Evolutionary conservation across 2,113 vertebrate genomes (phyloP), one percentile per base, ranked within the genome.

Genomic region (Daubentonia madagascariensis): DNA sequence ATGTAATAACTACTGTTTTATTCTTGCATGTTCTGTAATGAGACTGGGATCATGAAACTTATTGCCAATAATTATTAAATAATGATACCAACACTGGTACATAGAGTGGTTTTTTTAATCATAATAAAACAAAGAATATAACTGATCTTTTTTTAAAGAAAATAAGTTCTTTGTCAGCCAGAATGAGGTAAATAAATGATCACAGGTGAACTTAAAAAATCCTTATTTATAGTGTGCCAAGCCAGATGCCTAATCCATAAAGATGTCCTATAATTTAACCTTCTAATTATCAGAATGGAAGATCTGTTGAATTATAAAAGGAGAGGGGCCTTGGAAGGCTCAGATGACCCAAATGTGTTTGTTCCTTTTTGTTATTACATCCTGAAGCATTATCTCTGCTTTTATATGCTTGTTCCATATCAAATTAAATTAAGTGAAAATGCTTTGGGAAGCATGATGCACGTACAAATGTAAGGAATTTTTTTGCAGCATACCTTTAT

Each of bases 371-470:
- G 61, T 89, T 61, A 23, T 52, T 79, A 54, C 11, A 11, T 93
- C 43, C 43, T 23, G 57, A 92, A 75, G 70, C 63, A 63, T 89
- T 61, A 8, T 37, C 73, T 89, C 54, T 57, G 40, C 45, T 87
- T 84, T 67, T 95, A 1, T 61, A 1, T 63, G 57, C 37, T 50
- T 90, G 52, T 63, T 87, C 50, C 76, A 45, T 9, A 54, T 80
- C 81, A 91, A 1, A 32, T 86, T 81, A 83, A 76, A 65, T 86
- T 61, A 37, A 83, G 57, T 85, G 78, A 80, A 76, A 50, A 70
- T 88, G 76, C 92, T 96, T 80, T 88, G 78, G 78, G 94, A 88
- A 59, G 83, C 65, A 18, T 79, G 79, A 45, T 28, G 23, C 52
- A n/a, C 78, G 17, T 85, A 50, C 78, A 85, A 37, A 75, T 50